Conservation (phyloP, 1,140 invertebrate genomes). For the Fopius arisanus region DNA sequence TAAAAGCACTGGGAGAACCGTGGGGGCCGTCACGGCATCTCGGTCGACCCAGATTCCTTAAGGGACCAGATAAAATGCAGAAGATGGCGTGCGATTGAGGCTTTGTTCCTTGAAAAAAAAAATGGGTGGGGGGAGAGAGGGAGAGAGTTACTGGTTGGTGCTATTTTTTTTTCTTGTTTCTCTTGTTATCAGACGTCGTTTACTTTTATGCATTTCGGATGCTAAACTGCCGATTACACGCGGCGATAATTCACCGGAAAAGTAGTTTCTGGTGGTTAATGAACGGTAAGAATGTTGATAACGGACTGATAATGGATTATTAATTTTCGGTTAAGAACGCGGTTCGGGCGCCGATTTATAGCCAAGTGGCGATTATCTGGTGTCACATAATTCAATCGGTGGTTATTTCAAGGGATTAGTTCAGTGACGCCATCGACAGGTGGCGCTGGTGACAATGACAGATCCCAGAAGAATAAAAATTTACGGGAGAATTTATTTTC, state of each 20-base stretch:
- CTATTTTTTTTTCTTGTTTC: background rate
- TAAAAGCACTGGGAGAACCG: slow-evolving; percentile 41
- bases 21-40: slow-evolving; percentile 20
- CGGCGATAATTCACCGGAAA: background rate
- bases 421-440: too few relatives aligned
- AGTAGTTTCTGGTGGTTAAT: background rate
- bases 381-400: too few relatives aligned
- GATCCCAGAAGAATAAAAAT: too few relatives aligned
- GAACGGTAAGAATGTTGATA: background rate
- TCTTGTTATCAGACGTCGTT: background rate
- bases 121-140: background rate
- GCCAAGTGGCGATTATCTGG: too few relatives aligned
- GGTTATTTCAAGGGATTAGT: too few relatives aligned
- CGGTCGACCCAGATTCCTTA: slow-evolving; percentile 39
- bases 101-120: background rate
- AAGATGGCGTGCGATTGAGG: slow-evolving; percentile 15
- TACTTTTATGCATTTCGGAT: slow-evolving; percentile 9
- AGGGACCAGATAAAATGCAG: slow-evolving; percentile 27
- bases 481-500: too few relatives aligned
- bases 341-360: too few relatives aligned
- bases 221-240: background rate
- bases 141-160: too few relatives aligned
- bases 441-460: too few relatives aligned
- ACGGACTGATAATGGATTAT: background rate
- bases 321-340: background rate